phyloP scores from a whole-genome alignment of 2,888 invertebrate genomes.

The Pheosia gnoma region DNA sequence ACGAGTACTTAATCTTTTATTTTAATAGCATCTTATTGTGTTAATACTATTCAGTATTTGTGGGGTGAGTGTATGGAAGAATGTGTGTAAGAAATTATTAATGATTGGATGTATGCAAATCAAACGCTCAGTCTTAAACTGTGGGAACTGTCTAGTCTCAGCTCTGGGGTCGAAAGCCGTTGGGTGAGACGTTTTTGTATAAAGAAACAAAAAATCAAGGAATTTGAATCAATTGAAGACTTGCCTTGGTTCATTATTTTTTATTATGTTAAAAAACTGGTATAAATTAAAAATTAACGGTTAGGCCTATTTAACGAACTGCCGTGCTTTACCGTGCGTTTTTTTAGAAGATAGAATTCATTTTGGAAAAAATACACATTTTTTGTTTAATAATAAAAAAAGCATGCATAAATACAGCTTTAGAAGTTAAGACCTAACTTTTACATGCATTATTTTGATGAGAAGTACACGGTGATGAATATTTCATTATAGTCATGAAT shows the following conservation, averaged over 20 bases:
- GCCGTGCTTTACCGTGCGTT: not conserved
- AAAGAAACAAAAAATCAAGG: conserved; percentile 35
- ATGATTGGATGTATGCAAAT: conserved; percentile 79
- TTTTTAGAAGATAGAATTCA: too few relatives aligned
- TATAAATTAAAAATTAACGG: conserved; percentile 1
- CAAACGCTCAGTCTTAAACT: conserved; percentile 50
- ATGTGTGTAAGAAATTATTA: conserved; percentile 68
- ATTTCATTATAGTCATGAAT: too few relatives aligned
- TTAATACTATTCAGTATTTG: conserved; percentile 65
- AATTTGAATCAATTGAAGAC: conserved; percentile 24
- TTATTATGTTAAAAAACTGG: conserved; percentile 12
- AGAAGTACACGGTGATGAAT: too few relatives aligned
- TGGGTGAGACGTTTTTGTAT: conserved; percentile 36
- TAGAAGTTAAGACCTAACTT: too few relatives aligned
- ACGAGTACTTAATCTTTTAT: conserved; percentile 80
- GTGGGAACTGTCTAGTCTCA: conserved; percentile 65
- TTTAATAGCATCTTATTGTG: conserved; percentile 82
- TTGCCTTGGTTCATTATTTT: conserved; percentile 14
- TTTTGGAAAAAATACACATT: too few relatives aligned
- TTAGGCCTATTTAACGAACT: not conserved
- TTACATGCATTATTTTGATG: too few relatives aligned
- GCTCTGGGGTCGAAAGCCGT: conserved; percentile 46
- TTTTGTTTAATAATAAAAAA: too few relatives aligned
- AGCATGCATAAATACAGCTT: too few relatives aligned
- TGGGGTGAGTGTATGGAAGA: conserved; percentile 67